Conservation (phyloP, 2,888 invertebrate species). For the Dichetophora obliterata region DNA sequence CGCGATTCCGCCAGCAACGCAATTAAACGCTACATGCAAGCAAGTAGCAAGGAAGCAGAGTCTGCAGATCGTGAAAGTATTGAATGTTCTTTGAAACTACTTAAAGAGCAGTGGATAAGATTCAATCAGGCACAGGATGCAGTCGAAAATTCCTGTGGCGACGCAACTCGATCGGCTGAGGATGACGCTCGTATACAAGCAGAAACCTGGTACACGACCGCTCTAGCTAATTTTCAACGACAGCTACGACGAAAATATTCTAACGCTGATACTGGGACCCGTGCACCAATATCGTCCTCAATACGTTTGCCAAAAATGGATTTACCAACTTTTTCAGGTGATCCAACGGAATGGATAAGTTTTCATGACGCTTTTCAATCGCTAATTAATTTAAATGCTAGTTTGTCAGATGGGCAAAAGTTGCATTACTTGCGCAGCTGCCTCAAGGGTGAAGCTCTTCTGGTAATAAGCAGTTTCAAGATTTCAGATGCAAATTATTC, state of each 20-base stretch:
- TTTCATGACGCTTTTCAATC: background rate
- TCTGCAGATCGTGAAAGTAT: background rate
- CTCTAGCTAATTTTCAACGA: no score
- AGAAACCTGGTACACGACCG: no score
- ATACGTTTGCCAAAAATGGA: no score
- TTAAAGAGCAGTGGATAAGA: background rate
- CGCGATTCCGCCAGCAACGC: background rate
- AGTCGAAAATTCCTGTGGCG: background rate
- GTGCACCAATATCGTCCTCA: no score
- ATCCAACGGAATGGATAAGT: background rate
- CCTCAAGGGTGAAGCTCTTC: conserved; percentile 6
- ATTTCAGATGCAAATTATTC: conserved; percentile 8
- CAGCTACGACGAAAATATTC: no score
- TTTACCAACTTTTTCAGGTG: no score
- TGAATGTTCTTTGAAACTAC: background rate
- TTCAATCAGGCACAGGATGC: background rate
- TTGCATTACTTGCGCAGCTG: conserved; percentile 28
- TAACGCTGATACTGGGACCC: no score
- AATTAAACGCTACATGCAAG: background rate
- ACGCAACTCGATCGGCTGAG: no score
- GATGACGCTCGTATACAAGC: no score
- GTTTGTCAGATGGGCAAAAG: conserved; percentile 29
- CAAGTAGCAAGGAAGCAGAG: background rate
- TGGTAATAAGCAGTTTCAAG: conserved; percentile 6
- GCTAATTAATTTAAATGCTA: background rate